A percentile compares a stretch with the other conserved stretches of the same genome.
These are phyloP conservation scores for Furnarius figulus DNA, from an alignment of 2,113 vertebrate genomes.

Conservation along the genomic window DNA sequence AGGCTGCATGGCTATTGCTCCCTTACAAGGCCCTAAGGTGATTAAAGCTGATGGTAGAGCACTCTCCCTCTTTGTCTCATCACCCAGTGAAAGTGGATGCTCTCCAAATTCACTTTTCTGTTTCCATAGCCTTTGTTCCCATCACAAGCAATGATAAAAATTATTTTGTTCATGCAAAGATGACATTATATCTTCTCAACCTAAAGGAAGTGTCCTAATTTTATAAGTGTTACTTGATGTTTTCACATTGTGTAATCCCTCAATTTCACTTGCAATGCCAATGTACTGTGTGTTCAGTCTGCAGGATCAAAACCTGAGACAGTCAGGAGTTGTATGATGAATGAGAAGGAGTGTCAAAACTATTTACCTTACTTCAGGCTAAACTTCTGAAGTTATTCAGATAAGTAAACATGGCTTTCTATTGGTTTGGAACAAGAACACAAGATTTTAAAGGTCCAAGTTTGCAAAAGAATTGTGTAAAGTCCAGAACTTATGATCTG, in stretches of 20 bases:
- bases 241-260: not conserved
- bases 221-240: not conserved
- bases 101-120: not conserved
- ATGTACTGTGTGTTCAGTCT: not conserved
- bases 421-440: not conserved
- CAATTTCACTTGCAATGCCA: not conserved
- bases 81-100: not conserved
- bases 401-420: not conserved
- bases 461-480: not conserved
- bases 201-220: not conserved
- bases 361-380: not conserved
- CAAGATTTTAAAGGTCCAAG: not conserved
- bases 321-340: not conserved
- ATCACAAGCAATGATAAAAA: not conserved
- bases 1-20: not conserved
- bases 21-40: not conserved
- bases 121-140: not conserved
- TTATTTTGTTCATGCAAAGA: not conserved
- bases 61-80: not conserved
- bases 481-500: not conserved
- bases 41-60: not conserved
- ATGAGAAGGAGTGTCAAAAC: not conserved
- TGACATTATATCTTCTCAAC: not conserved
- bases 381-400: not conserved
- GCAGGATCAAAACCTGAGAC: not conserved